Percentiles rank a stretch among this genome's conserved stretches.
Conservation (phyloP, 2,888 invertebrate genomes). For the Physocephala rufipes region DNA sequence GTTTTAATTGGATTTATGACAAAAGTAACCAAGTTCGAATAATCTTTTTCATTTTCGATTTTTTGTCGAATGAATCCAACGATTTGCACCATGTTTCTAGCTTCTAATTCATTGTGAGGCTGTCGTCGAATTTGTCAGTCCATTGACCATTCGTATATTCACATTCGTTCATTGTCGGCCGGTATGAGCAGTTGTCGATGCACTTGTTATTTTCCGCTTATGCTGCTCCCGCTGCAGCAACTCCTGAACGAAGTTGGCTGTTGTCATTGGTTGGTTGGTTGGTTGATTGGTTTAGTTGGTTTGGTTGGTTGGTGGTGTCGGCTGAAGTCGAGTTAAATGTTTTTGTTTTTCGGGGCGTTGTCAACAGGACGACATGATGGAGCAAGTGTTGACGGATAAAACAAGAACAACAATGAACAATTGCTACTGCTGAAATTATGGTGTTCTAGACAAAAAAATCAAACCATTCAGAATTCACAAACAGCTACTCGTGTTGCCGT, state of each 20-base stretch:
- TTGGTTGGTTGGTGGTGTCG: no score
- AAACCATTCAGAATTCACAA: not conserved
- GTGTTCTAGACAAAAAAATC: slow-evolving; percentile 1
- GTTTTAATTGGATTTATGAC: no score
- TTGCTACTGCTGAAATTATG: not conserved
- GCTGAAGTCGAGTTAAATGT: slow-evolving; percentile 37
- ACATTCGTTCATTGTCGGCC: not conserved
- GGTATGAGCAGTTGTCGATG: not conserved
- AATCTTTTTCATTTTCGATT: no score
- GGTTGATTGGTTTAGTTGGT: slow-evolving; percentile 40
- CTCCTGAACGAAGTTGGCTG: slow-evolving; percentile 34
- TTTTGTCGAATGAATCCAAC: no score
- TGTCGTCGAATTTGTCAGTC: not conserved
- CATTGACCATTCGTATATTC: not conserved
- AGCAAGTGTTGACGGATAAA: not conserved
- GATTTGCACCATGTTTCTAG: not conserved
- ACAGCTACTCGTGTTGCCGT: no score
- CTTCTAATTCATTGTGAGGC: not conserved
- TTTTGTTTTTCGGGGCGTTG: slow-evolving; percentile 47
- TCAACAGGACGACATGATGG: slow-evolving; percentile 32
- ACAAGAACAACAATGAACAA: slow-evolving; percentile 1
- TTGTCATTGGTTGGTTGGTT: slow-evolving; percentile 43
- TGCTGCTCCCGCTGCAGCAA: slow-evolving; percentile 41
- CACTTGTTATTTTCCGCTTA: slow-evolving; percentile 7
- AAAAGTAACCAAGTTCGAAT: no score